These are phyloP conservation scores for Dascyllus trimaculatus DNA, from an alignment of 2,113 vertebrate species.

Conservation along the genomic window DNA sequence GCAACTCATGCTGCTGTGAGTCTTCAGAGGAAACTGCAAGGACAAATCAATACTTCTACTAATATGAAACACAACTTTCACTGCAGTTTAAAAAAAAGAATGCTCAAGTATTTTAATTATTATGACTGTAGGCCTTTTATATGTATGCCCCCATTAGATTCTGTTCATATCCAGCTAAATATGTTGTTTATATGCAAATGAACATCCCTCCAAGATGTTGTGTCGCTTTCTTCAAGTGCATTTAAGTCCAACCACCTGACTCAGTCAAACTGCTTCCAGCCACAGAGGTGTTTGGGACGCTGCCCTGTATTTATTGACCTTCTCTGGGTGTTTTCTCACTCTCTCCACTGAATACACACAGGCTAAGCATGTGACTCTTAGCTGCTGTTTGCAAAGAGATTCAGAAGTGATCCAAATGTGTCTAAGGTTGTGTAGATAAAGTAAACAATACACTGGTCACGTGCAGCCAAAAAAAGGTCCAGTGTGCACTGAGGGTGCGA, in stretches of 20 bases:
- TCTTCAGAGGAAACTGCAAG: conserved; percentile 28
- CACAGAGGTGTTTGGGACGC: conserved; percentile 49
- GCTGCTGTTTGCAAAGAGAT: conserved; percentile 31
- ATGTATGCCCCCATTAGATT: not conserved
- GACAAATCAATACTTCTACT: conserved; percentile 42
- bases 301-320: conserved; percentile 55
- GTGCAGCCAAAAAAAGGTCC: conserved; percentile 12
- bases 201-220: not conserved
- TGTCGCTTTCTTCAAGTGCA: not conserved
- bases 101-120: not conserved
- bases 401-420: conserved; percentile 41
- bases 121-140: not conserved
- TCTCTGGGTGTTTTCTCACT: conserved; percentile 44
- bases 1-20: not conserved
- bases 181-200: not conserved
- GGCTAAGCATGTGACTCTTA: conserved; percentile 32
- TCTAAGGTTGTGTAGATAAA: conserved; percentile 38
- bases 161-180: not conserved
- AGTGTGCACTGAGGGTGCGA: conserved; percentile 3
- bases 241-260: conserved; percentile 22
- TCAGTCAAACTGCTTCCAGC: conserved; percentile 15
- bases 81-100: conserved; percentile 11
- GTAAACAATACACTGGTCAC: conserved; percentile 40
- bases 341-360: conserved; percentile 49
- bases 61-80: conserved; percentile 23